Percentiles rank a stretch among this genome's conserved stretches.
Evolutionary conservation across 2,888 invertebrate species (phyloP).

Genomic region (Myopa tessellatipennis): DNA sequence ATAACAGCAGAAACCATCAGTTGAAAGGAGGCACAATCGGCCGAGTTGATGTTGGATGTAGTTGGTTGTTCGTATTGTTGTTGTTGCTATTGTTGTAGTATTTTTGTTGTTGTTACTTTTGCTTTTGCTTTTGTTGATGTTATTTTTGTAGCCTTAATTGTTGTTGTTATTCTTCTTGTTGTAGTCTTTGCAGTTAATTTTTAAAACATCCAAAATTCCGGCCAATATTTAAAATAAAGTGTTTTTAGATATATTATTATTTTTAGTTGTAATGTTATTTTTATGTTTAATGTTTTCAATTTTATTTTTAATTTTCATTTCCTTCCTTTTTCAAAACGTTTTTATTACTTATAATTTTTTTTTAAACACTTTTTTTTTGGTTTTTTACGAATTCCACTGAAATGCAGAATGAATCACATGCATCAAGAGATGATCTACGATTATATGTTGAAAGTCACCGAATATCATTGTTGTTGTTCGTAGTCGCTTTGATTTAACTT

Average conservation of each 20-base stretch:
- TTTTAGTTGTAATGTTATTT: no score
- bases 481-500: background rate
- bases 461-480: conserved; percentile 1
- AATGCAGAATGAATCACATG: conserved; percentile 7
- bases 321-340: no score
- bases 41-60: background rate
- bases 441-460: background rate
- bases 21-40: background rate
- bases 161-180: background rate
- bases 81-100: background rate
- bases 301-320: no score
- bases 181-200: background rate
- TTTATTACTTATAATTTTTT: no score
- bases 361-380: no score
- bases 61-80: background rate
- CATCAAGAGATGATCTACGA: background rate
- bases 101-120: background rate
- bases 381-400: background rate
- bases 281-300: no score
- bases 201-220: no score
- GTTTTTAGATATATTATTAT: no score
- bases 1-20: conserved; percentile 1
- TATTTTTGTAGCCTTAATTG: background rate
- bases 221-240: no score
- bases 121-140: background rate